These are phyloP conservation scores for Seriola rivoliana DNA, from an alignment of 2,113 vertebrate genomes.

Conservation along the genomic window DNA sequence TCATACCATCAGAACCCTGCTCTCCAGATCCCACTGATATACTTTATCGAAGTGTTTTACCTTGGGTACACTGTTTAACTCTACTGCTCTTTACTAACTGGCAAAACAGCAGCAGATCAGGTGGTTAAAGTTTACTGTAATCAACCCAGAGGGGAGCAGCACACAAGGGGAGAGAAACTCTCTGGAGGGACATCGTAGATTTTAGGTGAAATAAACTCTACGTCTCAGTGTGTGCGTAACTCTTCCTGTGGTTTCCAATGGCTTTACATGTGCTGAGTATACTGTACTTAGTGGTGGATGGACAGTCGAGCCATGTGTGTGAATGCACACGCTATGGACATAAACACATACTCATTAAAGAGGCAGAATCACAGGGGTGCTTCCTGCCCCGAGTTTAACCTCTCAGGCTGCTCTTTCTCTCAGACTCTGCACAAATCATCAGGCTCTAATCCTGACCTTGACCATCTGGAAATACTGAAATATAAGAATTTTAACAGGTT, in stretches of 20 bases:
- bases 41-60: neutral
- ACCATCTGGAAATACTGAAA: neutral
- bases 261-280: neutral
- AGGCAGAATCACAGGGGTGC: neutral
- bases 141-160: neutral
- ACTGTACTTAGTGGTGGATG: conserved; percentile 31
- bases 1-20: conserved; percentile 80
- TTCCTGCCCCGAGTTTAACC: neutral
- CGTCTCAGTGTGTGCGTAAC: neutral
- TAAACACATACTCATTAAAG: neutral
- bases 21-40: conserved; percentile 66
- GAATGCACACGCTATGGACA: neutral
- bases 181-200: neutral
- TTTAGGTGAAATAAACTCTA: neutral
- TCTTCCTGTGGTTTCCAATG: conserved; percentile 8
- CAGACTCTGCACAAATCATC: neutral
- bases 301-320: neutral
- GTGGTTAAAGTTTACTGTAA: neutral
- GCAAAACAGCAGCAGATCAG: conserved; percentile 10
- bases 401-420: conserved; percentile 5
- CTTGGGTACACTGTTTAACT: neutral
- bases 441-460: neutral
- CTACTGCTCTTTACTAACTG: neutral
- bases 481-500: neutral
- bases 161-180: neutral